Evolutionary conservation across 2,113 vertebrate species (phyloP).

Genomic region (Tychaedon coryphoeus): DNA sequence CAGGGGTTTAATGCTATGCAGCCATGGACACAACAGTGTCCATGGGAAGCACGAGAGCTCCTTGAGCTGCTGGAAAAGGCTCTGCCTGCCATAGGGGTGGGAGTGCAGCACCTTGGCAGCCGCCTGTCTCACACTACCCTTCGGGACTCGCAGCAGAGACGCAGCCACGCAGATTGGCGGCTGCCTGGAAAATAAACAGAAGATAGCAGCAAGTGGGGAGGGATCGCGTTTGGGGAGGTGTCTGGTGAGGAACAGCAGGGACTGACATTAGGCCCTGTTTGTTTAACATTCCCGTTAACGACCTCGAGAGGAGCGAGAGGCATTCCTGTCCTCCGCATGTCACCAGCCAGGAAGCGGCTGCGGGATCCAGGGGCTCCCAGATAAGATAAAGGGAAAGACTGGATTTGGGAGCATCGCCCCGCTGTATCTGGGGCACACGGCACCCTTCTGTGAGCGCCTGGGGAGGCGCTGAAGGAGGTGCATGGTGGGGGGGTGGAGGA

Average conservation of each 20-base stretch:
- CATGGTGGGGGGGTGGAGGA: rapidly evolving
- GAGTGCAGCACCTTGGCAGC: not conserved
- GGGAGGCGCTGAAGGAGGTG: not conserved
- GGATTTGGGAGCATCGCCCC: not conserved
- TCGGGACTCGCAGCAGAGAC: rapidly evolving
- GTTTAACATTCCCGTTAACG: slow-evolving; percentile 50
- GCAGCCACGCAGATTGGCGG: not conserved
- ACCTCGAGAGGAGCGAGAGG: slow-evolving; percentile 30
- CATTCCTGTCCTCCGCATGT: slow-evolving; percentile 37
- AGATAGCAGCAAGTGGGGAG: slow-evolving; percentile 38
- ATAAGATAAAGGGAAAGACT: slow-evolving; percentile 56
- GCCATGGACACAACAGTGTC: rapidly evolving
- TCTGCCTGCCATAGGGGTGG: not conserved
- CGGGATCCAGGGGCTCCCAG: not conserved
- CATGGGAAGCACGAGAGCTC: not conserved
- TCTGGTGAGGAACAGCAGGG: slow-evolving; percentile 59
- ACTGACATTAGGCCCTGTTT: slow-evolving; percentile 41
- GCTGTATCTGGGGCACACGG: not conserved
- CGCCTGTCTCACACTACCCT: not conserved
- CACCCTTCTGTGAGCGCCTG: rapidly evolving
- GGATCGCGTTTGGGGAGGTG: slow-evolving; percentile 23
- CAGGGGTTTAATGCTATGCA: rapidly evolving
- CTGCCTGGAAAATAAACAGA: slow-evolving; percentile 41
- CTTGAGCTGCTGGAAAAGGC: rapidly evolving
- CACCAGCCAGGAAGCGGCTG: slow-evolving; percentile 54